phyloP scores from a whole-genome alignment of 2,113 vertebrate species.

The Melanotaenia duboulayi region DNA sequence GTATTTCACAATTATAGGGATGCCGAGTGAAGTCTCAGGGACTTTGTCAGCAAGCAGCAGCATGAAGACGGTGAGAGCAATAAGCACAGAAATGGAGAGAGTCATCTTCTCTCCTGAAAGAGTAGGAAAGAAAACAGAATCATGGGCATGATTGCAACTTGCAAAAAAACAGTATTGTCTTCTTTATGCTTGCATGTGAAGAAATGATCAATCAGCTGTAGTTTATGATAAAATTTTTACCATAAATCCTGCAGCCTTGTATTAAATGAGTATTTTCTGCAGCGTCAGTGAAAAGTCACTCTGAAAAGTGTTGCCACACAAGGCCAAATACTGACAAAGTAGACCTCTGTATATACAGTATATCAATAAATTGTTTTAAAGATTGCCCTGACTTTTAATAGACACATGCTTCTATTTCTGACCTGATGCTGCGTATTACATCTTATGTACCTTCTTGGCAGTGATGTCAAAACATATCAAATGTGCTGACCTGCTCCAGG shows the following conservation, averaged over 20 bases:
- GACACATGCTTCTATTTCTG: slow-evolving; percentile 19
- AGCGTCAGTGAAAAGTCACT: slow-evolving; percentile 5
- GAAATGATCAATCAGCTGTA: not conserved
- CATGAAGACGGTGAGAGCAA: slow-evolving; percentile 92
- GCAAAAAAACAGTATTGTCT: not conserved
- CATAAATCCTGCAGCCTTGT: not conserved
- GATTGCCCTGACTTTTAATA: not conserved
- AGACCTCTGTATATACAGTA: slow-evolving; percentile 1
- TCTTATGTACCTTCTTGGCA: not conserved
- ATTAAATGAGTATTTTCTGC: not conserved
- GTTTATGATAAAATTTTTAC: not conserved
- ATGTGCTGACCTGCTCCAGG: slow-evolving; percentile 87
- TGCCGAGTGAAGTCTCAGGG: slow-evolving; percentile 90
- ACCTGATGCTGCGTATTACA: not conserved
- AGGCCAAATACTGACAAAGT: not conserved
- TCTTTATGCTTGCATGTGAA: not conserved
- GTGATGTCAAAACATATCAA: slow-evolving; percentile 33
- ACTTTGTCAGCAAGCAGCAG: slow-evolving; percentile 91
- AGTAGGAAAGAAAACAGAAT: not conserved
- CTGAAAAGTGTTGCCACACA: not conserved
- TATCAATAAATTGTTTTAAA: slow-evolving; percentile 5
- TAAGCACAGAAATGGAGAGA: slow-evolving; percentile 91
- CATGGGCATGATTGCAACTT: not conserved
- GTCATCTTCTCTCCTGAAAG: slow-evolving; percentile 92
- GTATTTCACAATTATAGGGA: slow-evolving; percentile 93